These are phyloP conservation scores for Drosophila santomea DNA, from an alignment of 1,140 invertebrate species.

Conservation along the genomic window DNA sequence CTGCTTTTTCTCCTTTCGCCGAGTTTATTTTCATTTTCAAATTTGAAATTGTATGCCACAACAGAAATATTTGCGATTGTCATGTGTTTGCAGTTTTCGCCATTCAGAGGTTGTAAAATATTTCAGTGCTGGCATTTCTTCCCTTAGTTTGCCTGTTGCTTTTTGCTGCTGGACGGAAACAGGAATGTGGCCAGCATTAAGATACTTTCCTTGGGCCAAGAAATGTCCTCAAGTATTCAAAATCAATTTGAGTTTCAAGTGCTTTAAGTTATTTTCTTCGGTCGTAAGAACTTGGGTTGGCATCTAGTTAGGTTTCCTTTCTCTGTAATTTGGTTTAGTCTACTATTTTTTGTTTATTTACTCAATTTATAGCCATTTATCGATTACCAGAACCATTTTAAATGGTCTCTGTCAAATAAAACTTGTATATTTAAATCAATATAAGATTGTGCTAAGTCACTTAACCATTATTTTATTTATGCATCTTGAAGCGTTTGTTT, in stretches of 20 bases:
- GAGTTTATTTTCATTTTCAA: slow-evolving; percentile 71
- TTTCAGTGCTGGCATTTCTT: slow-evolving; percentile 1
- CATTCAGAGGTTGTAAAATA: slow-evolving; percentile 41
- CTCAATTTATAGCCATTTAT: too few relatives aligned
- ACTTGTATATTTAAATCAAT: too few relatives aligned
- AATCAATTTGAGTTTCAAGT: not conserved
- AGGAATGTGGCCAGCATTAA: slow-evolving; percentile 28
- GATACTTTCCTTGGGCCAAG: slow-evolving; percentile 14
- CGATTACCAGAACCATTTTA: too few relatives aligned
- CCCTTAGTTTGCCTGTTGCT: slow-evolving; percentile 12
- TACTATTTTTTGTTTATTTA: too few relatives aligned
- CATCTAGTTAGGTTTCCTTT: not conserved
- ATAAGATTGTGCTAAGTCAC: too few relatives aligned
- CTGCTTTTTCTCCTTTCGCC: slow-evolving; percentile 6
- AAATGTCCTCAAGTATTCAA: slow-evolving; percentile 9
- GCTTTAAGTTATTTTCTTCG: not conserved
- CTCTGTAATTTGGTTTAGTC: too few relatives aligned
- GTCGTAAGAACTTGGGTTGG: too few relatives aligned
- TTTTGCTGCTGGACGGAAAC: slow-evolving; percentile 32
- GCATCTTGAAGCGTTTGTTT: slow-evolving; percentile 16
- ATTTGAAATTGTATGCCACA: slow-evolving; percentile 52
- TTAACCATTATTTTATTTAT: too few relatives aligned
- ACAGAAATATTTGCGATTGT: slow-evolving; percentile 56
- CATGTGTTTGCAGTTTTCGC: slow-evolving; percentile 62
- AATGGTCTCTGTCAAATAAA: too few relatives aligned